Conservation (phyloP, 2,113 vertebrate genomes). For the Raphicerus campestris region DNA sequence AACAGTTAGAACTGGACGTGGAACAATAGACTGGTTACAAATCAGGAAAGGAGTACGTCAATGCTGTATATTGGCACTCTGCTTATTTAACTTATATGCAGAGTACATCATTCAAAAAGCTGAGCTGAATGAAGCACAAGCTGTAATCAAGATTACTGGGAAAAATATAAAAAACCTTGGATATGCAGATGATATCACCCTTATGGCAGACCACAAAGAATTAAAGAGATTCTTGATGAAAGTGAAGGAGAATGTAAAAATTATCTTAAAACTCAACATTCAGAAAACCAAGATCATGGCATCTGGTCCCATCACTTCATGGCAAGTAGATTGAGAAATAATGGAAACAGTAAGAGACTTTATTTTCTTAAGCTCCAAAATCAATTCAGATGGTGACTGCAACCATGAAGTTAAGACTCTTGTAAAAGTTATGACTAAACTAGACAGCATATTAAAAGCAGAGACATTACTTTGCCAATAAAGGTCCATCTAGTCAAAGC, state of each 20-base stretch:
- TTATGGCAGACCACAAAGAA: not conserved
- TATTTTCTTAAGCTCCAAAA: not conserved
- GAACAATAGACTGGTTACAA: not conserved
- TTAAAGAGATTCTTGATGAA: not conserved
- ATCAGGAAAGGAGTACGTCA: accelerated
- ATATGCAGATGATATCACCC: not conserved
- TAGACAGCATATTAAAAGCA: not conserved
- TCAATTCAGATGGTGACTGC: not conserved
- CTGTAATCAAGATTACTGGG: not conserved
- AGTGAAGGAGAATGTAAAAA: not conserved
- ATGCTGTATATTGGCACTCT: not conserved
- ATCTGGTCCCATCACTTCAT: not conserved
- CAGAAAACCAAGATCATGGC: not conserved
- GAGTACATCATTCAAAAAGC: not conserved
- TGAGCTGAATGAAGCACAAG: not conserved
- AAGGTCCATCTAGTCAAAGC: not conserved
- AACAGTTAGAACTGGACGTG: not conserved
- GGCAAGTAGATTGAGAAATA: not conserved
- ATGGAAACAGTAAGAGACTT: not conserved
- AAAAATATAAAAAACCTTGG: not conserved
- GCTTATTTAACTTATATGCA: not conserved
- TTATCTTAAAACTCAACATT: not conserved
- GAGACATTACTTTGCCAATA: not conserved
- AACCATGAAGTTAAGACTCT: not conserved
- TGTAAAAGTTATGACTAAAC: not conserved